Conservation (phyloP, 2,888 invertebrate genomes). For the Phaonia tiefii region DNA sequence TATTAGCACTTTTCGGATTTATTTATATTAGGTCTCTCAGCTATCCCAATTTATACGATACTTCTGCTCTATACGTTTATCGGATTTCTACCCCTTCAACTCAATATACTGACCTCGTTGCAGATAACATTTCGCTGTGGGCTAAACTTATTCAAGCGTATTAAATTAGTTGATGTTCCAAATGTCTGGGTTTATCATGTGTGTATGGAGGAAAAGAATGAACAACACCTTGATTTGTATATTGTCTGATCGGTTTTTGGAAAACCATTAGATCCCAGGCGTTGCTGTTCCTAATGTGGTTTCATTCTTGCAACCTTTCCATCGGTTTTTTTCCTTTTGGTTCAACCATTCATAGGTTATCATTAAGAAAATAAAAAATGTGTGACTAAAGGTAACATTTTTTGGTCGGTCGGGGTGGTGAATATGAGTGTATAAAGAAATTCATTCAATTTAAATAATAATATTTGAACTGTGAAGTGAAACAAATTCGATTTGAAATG, state of each 20-base stretch:
- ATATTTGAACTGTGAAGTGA: constrained; percentile 19
- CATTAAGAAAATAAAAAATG: constrained; percentile 40
- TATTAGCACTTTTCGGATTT: too few relatives aligned
- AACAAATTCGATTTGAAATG: constrained; percentile 33
- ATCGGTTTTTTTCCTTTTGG: too few relatives aligned
- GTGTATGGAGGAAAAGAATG: constrained; percentile 20
- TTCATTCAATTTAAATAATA: constrained; percentile 25
- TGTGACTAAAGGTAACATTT: constrained; percentile 63
- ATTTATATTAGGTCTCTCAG: too few relatives aligned
- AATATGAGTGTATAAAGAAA: background rate
- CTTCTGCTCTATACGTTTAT: too few relatives aligned
- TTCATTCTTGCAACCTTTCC: background rate
- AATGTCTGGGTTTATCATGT: background rate
- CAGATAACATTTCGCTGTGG: constrained; percentile 23
- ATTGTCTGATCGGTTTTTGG: background rate
- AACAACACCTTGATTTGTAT: constrained; percentile 58
- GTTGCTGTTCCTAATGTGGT: constrained; percentile 40
- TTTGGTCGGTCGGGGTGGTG: constrained; percentile 25
- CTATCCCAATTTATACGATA: too few relatives aligned
- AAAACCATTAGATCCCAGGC: constrained; percentile 57
- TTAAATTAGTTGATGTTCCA: constrained; percentile 58
- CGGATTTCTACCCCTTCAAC: too few relatives aligned
- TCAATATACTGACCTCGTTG: constrained; percentile 9
- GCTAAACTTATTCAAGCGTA: constrained; percentile 61
- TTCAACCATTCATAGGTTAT: constrained; percentile 48